Conservation (phyloP, 2,888 invertebrate genomes). For the Dendrolimus houi region DNA sequence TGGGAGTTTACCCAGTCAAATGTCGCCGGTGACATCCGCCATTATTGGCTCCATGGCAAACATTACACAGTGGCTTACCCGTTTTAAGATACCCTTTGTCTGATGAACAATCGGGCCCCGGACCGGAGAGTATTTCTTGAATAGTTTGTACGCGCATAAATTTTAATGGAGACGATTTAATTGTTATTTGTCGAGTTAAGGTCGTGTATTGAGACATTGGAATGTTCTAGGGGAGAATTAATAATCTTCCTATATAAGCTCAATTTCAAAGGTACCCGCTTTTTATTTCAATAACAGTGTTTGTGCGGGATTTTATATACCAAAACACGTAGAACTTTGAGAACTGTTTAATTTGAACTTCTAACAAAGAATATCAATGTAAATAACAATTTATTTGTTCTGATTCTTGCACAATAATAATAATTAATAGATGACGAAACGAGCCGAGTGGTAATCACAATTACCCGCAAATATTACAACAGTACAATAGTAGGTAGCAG, state of each 20-base stretch:
- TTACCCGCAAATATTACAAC: no score
- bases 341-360: no score
- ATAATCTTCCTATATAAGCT: not conserved
- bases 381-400: no score
- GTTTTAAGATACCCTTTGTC: constrained; percentile 29
- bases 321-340: no score
- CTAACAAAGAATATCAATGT: no score
- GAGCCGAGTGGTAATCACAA: no score
- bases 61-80: constrained; percentile 46
- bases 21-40: constrained; percentile 51
- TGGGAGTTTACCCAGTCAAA: constrained; percentile 62
- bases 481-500: no score
- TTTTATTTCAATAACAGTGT: no score
- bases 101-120: constrained; percentile 8
- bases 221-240: not conserved
- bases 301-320: no score
- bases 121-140: constrained; percentile 8
- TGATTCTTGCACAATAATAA: no score
- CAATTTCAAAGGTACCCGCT: no score
- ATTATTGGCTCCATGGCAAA: constrained; percentile 69
- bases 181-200: constrained; percentile 4
- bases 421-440: no score
- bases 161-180: constrained; percentile 12
- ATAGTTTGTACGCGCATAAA: constrained; percentile 23
- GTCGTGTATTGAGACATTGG: not conserved